Base-by-base conservation (phyloP, 2,797 vertebrate species). In the Knipowitschia caucasica region DNA sequence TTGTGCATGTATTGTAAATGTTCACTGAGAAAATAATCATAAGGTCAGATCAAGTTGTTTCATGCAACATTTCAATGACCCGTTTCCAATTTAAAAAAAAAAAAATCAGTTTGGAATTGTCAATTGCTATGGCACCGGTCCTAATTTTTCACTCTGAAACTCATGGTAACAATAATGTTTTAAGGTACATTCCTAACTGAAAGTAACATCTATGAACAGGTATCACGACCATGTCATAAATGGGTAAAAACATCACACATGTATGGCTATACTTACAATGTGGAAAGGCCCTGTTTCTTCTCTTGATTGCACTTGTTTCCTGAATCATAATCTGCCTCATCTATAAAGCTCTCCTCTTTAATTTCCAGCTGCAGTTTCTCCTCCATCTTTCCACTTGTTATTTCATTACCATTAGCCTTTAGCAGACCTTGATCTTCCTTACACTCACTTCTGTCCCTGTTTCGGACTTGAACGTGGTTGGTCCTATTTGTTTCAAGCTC, bases 251-350 rank as follows among this genome's bases (percentile, higher is more conserved):
- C 33, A 53, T 34, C 72, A 61, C 50, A 73, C 66, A 82, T 44
- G 73, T 65, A 45, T 50, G 59, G 47, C 50, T 59, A 71, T 91
- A 91, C 91, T 92, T 89, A 92, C 89, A 90, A 84, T 51, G 75
- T 77, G 67, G 86, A 70, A 77, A 82, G 79, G 73, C 84, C 86
- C 78, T 82, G 86, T 76, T 78, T 82, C 79, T 76, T 88, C 74
- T 78, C 86, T 85, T 71, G 80, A 58, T 77, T 69, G 75, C 61
- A 76, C 65, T 73, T 82, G 64, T 67, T 77, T 59, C 53, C 88
- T 87, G 88, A 83, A 67, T 90, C 88, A 83, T 81, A 76, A 56
- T 86, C 85, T 81, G 85, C 64, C 85, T 91, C 88, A 75, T 91
- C 90, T 80, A 90, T 64, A 80, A 86, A 89, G 24, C 78, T 81